Base-by-base conservation (phyloP, 2,797 vertebrate genomes). In the Manis pentadactyla region DNA sequence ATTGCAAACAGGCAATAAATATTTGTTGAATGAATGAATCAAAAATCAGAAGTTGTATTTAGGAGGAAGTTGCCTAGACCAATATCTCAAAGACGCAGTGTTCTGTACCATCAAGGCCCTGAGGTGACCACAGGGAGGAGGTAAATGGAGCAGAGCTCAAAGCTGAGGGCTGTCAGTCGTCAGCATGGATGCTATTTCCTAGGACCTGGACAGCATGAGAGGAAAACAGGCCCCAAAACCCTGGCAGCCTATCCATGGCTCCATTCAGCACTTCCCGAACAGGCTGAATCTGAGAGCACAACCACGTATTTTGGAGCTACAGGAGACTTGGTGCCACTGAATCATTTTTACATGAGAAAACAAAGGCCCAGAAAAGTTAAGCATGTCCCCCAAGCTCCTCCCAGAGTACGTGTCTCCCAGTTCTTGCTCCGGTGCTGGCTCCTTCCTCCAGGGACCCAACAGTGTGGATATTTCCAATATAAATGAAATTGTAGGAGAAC, bases 401-500 rank as follows among this genome's bases (percentile, higher is more conserved):
- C 29, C 53, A 61, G 34, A 21, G 46, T 18, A 12, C 69, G 17
- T 37, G 14, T 34, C 63, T 71, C 42, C 63, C 64, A 88, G 0
- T 55, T 49, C 49, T 42, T 51, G 0, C 34, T 77, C 4, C 85
- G 23, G 13, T n/a, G 9, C 39, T 79, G 34, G 15, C 64, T 90
- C 9, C 42, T 61, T 81, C 75, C 64, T 79, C 29, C 46, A 79
- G 39, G 63, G n/a, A 79, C 49, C 17, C 23, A 66, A 34, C 1
- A 42, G 1, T 55, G 23, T 64, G 31, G 23, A 1, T 89, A 46
- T 55, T 96, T 93, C 83, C 77, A 49, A 66, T n/a, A 87, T 13
- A 95, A 87, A 94, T 71, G 61, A 92, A 90, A n/a, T 64, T 79
- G 83, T 53, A 55, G 90, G 63, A 95, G 27, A 73, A 73, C 37